phyloP scores from a whole-genome alignment of 2,113 vertebrate species.

The Apistogramma diplotaenia region DNA sequence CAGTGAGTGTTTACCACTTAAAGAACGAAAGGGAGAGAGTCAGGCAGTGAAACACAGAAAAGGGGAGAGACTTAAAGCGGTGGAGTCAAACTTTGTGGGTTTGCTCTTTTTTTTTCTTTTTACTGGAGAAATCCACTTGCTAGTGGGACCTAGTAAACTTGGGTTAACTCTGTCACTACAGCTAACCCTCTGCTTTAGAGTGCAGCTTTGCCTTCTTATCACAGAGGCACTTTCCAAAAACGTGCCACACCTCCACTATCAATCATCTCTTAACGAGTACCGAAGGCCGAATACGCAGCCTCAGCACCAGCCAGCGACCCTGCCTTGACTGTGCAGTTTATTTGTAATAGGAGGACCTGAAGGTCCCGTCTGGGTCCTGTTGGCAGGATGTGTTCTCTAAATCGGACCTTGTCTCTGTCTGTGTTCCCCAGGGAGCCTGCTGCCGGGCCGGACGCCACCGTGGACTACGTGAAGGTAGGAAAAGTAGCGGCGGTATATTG shows the following conservation, averaged over 20 bases:
- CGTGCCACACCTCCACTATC: not conserved
- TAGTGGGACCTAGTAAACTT: not conserved
- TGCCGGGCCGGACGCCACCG: slow-evolving; percentile 48
- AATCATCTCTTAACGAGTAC: not conserved
- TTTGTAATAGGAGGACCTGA: not conserved
- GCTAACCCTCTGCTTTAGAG: not conserved
- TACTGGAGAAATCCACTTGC: not conserved
- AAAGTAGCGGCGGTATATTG: not conserved
- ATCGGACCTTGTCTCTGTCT: slow-evolving; percentile 72
- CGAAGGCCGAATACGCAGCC: not conserved
- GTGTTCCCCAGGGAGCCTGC: slow-evolving; percentile 70
- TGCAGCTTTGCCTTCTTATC: not conserved
- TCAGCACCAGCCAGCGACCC: not conserved
- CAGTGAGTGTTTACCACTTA: slow-evolving; percentile 50
- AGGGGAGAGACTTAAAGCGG: not conserved
- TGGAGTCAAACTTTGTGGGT: slow-evolving; percentile 1
- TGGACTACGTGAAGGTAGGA: slow-evolving; percentile 75
- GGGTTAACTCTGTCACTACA: not conserved
- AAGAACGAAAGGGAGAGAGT: slow-evolving; percentile 15
- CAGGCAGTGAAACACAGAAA: not conserved
- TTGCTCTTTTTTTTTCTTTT: not conserved
- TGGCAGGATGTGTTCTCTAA: slow-evolving; percentile 67
- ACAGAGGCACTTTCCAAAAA: not conserved
- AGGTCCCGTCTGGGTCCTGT: not conserved
- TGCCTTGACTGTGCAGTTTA: slow-evolving; percentile 2